Base-by-base conservation (phyloP, 2,113 vertebrate species). In the Pampusana beccarii region DNA sequence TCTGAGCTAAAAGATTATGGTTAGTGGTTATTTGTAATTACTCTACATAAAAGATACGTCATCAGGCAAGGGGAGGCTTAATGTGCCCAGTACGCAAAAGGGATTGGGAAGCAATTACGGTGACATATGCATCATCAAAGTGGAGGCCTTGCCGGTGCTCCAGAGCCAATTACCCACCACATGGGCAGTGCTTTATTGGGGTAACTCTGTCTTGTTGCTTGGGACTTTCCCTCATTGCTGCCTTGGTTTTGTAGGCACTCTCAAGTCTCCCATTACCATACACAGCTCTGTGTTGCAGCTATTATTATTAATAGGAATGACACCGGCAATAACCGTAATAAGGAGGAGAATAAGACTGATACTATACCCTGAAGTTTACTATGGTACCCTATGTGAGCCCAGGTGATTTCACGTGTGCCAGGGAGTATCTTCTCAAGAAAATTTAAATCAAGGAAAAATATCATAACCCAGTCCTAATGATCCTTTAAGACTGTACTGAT, bases 11-110 rank as follows among this genome's bases (percentile, higher is more conserved):
- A 87, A 72, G 80, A 23, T 91, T 34, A 16, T 53, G 78, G 73
- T 24, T 26, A 38, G 73, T 79, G 78, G 86, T 79, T 93, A 24
- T 89, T 90, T 95, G 86, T 61, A 70, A 87, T 94, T 74, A 74
- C 65, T 81, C 6, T 11, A 1, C 26, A 2, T 48, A 54, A 31
- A 75, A 82, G 73, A 42, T 61, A 3, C 14, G 89, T 65, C 24
- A 6, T 16, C 57, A 28, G 84, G 78, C 56, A 16, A 57, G 46
- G 56, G 80, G 16, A 86, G 58, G 42, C 28, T 81, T 11, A 11
- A 13, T 16, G 50, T 61, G 88, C 54, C 74, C 40, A 0, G 10
- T 13, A 16, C 3, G 1, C 69, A n/a, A 33, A 51, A 84, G 70
- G 77, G 73, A 14, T 11, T 23, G 94, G 74, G 53, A n/a, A 56